Percentiles rank a stretch among this genome's conserved stretches.
Evolutionary conservation across 1,140 invertebrate species (phyloP).

Genomic region (Coelopa frigida): DNA sequence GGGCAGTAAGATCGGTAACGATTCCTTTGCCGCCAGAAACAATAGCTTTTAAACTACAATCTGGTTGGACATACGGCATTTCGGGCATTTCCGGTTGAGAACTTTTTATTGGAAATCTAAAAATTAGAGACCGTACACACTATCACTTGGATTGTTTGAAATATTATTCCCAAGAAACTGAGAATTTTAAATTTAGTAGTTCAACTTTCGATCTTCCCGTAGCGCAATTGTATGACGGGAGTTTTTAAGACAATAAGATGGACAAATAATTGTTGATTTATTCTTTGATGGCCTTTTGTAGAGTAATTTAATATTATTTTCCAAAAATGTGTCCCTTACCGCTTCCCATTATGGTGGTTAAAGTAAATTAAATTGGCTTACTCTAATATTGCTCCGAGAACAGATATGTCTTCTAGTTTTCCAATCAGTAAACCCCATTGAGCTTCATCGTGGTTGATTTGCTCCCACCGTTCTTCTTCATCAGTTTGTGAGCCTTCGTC

Average conservation of each 20-base stretch:
- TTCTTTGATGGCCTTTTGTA: too few species aligned
- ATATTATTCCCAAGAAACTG: constrained; percentile 4
- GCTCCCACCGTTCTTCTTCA: constrained; percentile 69
- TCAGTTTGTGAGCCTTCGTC: constrained; percentile 40
- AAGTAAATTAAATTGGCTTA: constrained; percentile 28
- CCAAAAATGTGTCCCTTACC: too few species aligned
- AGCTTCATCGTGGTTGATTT: constrained; percentile 73
- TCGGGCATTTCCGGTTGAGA: constrained; percentile 43
- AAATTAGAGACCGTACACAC: background rate
- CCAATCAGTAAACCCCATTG: constrained; percentile 78
- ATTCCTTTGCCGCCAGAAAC: constrained; percentile 75
- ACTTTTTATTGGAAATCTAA: constrained; percentile 26
- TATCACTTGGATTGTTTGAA: background rate
- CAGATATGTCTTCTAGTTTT: constrained; percentile 81
- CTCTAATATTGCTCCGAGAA: constrained; percentile 63
- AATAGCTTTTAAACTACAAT: constrained; percentile 66
- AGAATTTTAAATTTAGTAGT: background rate
- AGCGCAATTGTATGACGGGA: too few species aligned
- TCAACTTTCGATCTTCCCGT: too few species aligned
- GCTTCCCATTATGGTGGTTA: too few species aligned
- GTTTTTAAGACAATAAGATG: too few species aligned
- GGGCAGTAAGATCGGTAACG: constrained; percentile 73
- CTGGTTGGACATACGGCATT: constrained; percentile 52
- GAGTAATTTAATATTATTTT: too few species aligned
- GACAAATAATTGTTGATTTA: too few species aligned